A percentile compares a stretch with the other conserved stretches of the same genome.
Conservation (phyloP, 2,113 vertebrate species). For the Apodemus speciosus region DNA sequence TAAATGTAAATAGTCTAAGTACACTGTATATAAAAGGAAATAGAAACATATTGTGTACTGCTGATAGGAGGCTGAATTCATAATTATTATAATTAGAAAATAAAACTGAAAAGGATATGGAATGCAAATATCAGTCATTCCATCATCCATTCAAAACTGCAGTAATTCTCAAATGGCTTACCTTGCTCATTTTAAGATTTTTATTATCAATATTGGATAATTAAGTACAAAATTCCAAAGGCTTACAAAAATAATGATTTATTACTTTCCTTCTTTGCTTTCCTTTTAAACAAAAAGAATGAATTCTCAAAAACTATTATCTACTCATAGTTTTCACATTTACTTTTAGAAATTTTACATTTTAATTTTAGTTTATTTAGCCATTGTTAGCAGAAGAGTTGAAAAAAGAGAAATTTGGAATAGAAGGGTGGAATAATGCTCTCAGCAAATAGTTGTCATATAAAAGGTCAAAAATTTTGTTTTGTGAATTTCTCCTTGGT, state of each 20-base stretch:
- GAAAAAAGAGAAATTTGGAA: not conserved
- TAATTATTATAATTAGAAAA: not conserved
- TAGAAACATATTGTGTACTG: not conserved
- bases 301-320: not conserved
- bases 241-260: not conserved
- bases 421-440: not conserved
- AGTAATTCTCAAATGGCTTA: not conserved
- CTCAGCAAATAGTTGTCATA: not conserved
- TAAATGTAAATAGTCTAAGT: not conserved
- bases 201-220: not conserved
- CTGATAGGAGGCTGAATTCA: not conserved
- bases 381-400: not conserved
- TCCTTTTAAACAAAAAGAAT: not conserved
- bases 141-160: not conserved
- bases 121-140: not conserved
- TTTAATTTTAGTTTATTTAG: not conserved
- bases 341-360: not conserved
- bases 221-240: not conserved
- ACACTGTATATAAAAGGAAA: not conserved
- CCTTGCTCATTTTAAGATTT: not conserved
- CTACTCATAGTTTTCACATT: not conserved
- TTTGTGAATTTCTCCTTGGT: not conserved
- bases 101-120: not conserved
- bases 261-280: not conserved
- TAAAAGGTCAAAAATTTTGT: not conserved